Conservation (phyloP, 2,797 vertebrate genomes). For the Cryptoblepharus egeriae region DNA sequence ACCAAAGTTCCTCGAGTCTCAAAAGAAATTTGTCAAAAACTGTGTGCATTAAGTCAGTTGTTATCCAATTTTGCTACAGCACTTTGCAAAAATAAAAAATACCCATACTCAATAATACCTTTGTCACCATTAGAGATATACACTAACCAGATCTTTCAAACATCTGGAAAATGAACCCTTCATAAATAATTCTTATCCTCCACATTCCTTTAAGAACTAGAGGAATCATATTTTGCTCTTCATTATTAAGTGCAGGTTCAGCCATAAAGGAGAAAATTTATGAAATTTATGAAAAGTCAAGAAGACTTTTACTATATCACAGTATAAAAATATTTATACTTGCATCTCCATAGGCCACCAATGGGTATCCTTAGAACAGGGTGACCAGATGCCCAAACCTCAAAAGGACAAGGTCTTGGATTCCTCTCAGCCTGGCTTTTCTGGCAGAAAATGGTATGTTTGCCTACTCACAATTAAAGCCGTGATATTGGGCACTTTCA, state of each 20-base stretch:
- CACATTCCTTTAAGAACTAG: not conserved
- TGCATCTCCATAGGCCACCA: no score
- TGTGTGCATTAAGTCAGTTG: not conserved
- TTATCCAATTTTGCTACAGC: not conserved
- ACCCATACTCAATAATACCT: not conserved
- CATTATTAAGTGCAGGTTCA: not conserved
- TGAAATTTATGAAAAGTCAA: not conserved
- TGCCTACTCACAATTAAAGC: no score
- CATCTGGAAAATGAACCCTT: not conserved
- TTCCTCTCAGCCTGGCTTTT: no score
- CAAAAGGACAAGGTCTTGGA: no score
- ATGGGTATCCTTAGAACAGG: no score
- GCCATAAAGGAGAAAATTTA: not conserved
- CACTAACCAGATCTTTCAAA: not conserved
- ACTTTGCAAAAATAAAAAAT: not conserved
- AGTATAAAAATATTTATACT: no score
- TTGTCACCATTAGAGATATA: not conserved
- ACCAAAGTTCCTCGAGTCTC: not conserved
- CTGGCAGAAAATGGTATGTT: no score
- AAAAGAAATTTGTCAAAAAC: not conserved
- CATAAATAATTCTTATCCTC: not conserved
- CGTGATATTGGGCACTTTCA: no score
- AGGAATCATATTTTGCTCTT: not conserved
- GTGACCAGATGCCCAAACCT: no score
- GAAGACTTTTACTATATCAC: no score